Evolutionary conservation across 2,113 vertebrate genomes (phyloP), one percentile per base, ranked within the genome.

Genomic region (Nesogale talazaci): DNA sequence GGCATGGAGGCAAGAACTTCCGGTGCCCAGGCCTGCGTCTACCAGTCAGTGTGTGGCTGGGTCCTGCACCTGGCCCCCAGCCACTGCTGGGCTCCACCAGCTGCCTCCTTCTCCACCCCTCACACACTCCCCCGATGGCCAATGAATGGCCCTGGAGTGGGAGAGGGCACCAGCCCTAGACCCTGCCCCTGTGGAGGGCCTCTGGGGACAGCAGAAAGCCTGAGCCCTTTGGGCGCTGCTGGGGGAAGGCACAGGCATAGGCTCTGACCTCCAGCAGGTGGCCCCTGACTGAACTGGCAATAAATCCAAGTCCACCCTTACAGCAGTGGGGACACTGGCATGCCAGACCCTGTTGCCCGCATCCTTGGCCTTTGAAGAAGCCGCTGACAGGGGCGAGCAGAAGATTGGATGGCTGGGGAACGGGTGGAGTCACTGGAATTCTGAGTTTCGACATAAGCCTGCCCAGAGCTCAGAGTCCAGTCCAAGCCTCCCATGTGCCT

Each of bases 221-320:
- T 40, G 23, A 29, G 15, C 36, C 17, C 27, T 8, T 7, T 5
- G 57, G 83, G 79, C 83, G 31, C 80, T 8, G 23, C 19, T 23
- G 74, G 74, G 75, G 31, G 14, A 27, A 31, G 88, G 42, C 57
- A 74, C 79, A 0, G 22, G 59, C 34, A 23, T 72, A 52, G 80
- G 11, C 40, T 31, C 75, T 70, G 94, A 56, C 69, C 57, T 57
- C 92, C 34, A 40, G 75, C 92, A 91, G 85, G 92, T 83, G 90
- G 63, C 11, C 77, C 56, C 74, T 1, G 36, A 36, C 82, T 16
- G 36, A 38, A 31, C 27, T 15, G 40, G 23, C 77, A 34, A 29
- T 89, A 86, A 92, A 82, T 81, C 84, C 56, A 19, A 57, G 5
- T 56, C 78, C 23, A 19, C 42, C 72, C 38, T 12, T 0, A 29